Conservation (phyloP, 2,888 invertebrate genomes). For the Hoplodrina ambigua region DNA sequence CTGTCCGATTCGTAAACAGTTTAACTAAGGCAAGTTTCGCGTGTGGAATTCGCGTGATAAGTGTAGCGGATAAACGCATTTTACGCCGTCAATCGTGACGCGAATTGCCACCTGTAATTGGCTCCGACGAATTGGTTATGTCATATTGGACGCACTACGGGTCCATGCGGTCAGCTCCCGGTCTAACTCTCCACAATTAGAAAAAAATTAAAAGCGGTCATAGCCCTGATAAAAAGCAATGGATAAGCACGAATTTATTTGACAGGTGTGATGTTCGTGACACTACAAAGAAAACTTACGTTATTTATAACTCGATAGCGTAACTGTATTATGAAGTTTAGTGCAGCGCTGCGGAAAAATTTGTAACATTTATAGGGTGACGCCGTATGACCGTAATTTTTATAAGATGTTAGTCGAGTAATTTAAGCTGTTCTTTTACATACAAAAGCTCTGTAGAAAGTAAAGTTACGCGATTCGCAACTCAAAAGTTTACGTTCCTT, state of each 20-base stretch:
- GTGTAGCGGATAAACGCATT: constrained; percentile 73
- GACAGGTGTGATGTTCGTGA: constrained; percentile 41
- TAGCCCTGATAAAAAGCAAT: constrained; percentile 34
- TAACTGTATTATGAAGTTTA: constrained; percentile 30
- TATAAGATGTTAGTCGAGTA: no score
- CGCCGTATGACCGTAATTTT: no score
- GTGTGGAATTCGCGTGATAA: constrained; percentile 74
- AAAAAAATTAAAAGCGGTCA: constrained; percentile 40
- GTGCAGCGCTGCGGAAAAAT: neutral
- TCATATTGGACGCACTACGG: constrained; percentile 68
- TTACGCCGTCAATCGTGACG: constrained; percentile 73
- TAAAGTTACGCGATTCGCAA: no score
- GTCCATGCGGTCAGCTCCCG: constrained; percentile 24
- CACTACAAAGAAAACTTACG: constrained; percentile 14
- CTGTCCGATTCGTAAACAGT: constrained; percentile 58
- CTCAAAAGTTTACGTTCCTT: no score
- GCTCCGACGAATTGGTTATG: constrained; percentile 75
- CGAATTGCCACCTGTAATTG: constrained; percentile 69
- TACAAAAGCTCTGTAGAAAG: no score
- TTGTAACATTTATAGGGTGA: neutral
- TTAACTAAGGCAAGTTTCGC: constrained; percentile 57
- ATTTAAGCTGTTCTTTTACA: no score
- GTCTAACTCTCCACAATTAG: constrained; percentile 25
- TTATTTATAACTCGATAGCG: constrained; percentile 18
- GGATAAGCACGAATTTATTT: constrained; percentile 38